Percentiles rank a stretch among this genome's conserved stretches.
phyloP scores from a whole-genome alignment of 2,797 vertebrate species.

The Squalus acanthias region DNA sequence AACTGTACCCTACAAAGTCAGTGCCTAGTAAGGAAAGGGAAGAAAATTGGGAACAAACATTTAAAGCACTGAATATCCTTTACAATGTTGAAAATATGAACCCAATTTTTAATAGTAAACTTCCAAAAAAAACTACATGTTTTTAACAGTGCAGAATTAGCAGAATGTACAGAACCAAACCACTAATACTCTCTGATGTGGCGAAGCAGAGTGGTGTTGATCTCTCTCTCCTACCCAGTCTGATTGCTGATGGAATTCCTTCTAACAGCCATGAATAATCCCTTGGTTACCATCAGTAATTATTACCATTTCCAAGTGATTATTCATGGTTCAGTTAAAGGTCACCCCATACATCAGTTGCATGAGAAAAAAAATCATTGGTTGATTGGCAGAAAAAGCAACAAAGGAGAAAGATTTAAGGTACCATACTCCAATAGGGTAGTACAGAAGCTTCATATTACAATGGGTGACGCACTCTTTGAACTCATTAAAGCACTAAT shows the following conservation, averaged over 20 bases:
- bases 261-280: slow-evolving; percentile 32
- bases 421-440: slow-evolving; percentile 13
- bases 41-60: background rate
- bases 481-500: slow-evolving; percentile 12
- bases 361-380: slow-evolving; percentile 14
- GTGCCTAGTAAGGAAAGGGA: background rate
- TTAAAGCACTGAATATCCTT: background rate
- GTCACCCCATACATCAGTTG: slow-evolving; percentile 18
- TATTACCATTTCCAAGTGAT: slow-evolving; percentile 37
- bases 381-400: slow-evolving; percentile 34
- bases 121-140: background rate
- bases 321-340: slow-evolving; percentile 35
- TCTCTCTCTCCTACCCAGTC: slow-evolving; percentile 8
- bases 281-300: slow-evolving; percentile 35
- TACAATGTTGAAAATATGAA: background rate
- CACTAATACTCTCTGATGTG: background rate
- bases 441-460: slow-evolving; percentile 9
- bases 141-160: background rate
- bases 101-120: background rate
- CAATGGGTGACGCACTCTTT: background rate
- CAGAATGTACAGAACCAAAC: background rate
- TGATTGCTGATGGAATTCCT: slow-evolving; percentile 13
- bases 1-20: background rate
- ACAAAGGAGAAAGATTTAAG: slow-evolving; percentile 33
- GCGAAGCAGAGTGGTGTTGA: background rate